phyloP scores from a whole-genome alignment of 2,888 invertebrate species.

The Gandaritis pyraliata region DNA sequence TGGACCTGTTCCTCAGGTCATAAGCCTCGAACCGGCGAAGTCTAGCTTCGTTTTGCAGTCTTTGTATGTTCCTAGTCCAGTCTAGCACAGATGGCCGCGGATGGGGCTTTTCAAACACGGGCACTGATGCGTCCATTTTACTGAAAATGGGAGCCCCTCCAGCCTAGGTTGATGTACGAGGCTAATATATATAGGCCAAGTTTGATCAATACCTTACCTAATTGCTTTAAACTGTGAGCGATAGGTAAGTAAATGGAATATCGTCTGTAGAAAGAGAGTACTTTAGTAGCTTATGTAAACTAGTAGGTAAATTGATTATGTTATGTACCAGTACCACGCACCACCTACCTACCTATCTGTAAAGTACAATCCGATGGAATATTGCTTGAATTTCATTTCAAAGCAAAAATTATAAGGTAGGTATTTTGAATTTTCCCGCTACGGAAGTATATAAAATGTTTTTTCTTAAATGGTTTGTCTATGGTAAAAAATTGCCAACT shows the following conservation, averaged over 20 bases:
- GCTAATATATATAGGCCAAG: conserved; percentile 25
- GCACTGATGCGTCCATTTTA: conserved; percentile 73
- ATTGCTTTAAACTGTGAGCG: no score
- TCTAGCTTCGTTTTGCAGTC: conserved; percentile 88
- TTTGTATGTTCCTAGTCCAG: conserved; percentile 90
- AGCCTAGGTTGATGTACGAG: not conserved
- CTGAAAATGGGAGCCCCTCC: not conserved
- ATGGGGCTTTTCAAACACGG: conserved; percentile 87
- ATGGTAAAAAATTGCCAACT: no score
- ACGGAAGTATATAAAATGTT: conserved; percentile 14
- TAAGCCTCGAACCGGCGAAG: conserved; percentile 87
- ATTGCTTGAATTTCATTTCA: no score
- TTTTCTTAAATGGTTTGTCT: not conserved
- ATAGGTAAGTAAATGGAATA: no score
- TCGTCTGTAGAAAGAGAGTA: no score
- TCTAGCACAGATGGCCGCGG: conserved; percentile 88
- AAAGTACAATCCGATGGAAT: no score
- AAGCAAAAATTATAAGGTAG: no score
- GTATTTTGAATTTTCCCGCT: conserved; percentile 18
- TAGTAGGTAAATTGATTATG: no score
- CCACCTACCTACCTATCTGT: no score
- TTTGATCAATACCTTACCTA: conserved; percentile 30
- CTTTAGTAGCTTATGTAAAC: conserved; percentile 11
- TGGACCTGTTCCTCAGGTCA: conserved; percentile 87
- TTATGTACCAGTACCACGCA: no score